Base-by-base conservation (phyloP, 2,888 invertebrate genomes). In the Megalurothrips usitatus region DNA sequence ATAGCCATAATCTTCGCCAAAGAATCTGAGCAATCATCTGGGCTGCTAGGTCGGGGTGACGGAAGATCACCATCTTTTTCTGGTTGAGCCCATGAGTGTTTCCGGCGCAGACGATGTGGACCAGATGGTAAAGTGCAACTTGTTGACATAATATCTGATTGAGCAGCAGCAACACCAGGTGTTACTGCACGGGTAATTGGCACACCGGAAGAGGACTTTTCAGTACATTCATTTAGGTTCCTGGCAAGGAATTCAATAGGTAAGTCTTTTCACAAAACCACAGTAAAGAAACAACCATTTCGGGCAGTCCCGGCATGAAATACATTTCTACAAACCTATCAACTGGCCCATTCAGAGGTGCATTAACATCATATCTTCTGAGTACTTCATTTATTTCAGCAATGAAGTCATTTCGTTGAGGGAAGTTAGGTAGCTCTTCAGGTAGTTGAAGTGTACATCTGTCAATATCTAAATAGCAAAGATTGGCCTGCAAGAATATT, bases 381-480 rank as follows among this genome's bases (percentile, higher is more conserved):
- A 89, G 87, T 82, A 89, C 87, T 84, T 88, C 88, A 84, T 87
- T 87, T 80, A 98, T 91, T 89, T 98, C 98, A 78, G 94, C 92
- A 84, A 94, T 92, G 84, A 98, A 94, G 82, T 96, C 94, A 83
- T 92, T 91, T 86, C 94, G 92, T 87, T 98, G 95, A 0, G 99
- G 99, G 87, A 99, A 96, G 82, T 92, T 91, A 0, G 98, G 97
- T 85, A 98, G 89, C 87, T 99, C 99, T 88, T 99, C 99, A 0
- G 98, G 98, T 84, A 97, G 89, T 87, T 98, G 97, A 84, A 98
- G 94, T 85, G 92, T 92, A 84, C 95, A 95, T 85, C 94, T 94
- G 88, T 99, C 99, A 84, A 99, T 94, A 88, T 99, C 98, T 80
- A 99, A 96, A 86, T 97, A 94, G 88, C 99, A 99, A 80, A 98